Evolutionary conservation across 2,888 invertebrate species (phyloP).

Genomic region (Parelbella ahira): DNA sequence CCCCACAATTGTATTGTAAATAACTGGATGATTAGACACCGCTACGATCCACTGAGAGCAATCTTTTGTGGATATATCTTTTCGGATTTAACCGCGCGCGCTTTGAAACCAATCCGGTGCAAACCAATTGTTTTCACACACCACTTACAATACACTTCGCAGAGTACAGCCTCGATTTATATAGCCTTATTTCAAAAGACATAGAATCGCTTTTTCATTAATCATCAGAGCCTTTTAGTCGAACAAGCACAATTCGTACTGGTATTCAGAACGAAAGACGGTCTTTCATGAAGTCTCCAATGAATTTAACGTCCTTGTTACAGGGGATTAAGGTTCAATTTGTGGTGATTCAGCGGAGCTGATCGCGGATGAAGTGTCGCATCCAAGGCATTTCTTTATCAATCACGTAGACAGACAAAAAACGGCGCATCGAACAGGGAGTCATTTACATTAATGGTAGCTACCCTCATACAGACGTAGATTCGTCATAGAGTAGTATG

Average conservation of each 20-base stretch:
- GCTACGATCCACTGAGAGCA: slow-evolving; percentile 27
- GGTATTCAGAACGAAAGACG: slow-evolving; percentile 12
- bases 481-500: slow-evolving; percentile 42
- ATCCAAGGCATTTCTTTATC: slow-evolving; percentile 70
- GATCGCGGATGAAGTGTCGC: slow-evolving; percentile 47
- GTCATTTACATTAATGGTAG: slow-evolving; percentile 73
- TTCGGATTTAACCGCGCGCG: slow-evolving; percentile 24
- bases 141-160: too few species aligned
- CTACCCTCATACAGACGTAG: slow-evolving; percentile 42
- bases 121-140: slow-evolving; percentile 27
- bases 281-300: slow-evolving; percentile 6
- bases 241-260: slow-evolving; percentile 1
- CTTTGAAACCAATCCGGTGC: slow-evolving; percentile 27
- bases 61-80: slow-evolving; percentile 15
- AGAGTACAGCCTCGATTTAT: too few species aligned
- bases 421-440: slow-evolving; percentile 68
- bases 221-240: not conserved
- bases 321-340: slow-evolving; percentile 9
- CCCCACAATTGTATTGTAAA: not conserved
- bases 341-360: not conserved
- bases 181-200: not conserved
- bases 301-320: slow-evolving; percentile 2
- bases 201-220: not conserved
- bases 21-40: slow-evolving; percentile 7
- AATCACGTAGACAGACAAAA: slow-evolving; percentile 72